A percentile compares a stretch with the other conserved stretches of the same genome.
Conservation (phyloP, 2,113 vertebrate genomes). For the Petroica traversi region DNA sequence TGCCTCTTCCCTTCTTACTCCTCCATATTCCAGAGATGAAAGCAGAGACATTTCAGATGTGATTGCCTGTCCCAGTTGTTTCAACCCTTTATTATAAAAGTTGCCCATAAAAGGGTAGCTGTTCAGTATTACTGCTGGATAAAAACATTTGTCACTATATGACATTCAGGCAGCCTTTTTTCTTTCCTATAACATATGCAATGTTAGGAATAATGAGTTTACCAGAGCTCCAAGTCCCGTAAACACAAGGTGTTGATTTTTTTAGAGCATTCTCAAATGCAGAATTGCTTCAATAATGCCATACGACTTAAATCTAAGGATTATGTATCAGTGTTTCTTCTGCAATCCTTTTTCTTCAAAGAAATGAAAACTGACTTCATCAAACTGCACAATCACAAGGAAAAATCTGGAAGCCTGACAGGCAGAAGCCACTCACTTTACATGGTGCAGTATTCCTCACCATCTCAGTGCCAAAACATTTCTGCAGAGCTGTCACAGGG, state of each 20-base stretch:
- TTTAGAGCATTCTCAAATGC: slow-evolving; percentile 39
- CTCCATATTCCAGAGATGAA: background rate
- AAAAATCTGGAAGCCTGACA: background rate
- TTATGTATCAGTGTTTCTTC: background rate
- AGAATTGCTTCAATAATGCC: slow-evolving; percentile 36
- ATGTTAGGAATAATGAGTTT: slow-evolving; percentile 11
- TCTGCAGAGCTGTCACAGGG: background rate
- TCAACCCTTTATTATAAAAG: background rate
- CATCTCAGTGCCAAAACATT: background rate
- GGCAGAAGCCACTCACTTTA: background rate
- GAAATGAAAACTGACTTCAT: background rate
- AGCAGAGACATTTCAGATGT: background rate
- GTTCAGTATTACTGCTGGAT: background rate
- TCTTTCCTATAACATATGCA: background rate
- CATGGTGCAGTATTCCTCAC: background rate
- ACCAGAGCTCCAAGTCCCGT: background rate
- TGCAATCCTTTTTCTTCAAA: background rate
- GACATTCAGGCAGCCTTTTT: background rate
- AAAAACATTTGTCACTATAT: background rate
- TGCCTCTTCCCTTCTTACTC: background rate
- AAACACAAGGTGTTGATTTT: slow-evolving; percentile 20
- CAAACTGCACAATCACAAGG: background rate
- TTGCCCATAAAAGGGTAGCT: background rate
- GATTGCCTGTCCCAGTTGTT: background rate
- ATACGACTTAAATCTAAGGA: background rate